phyloP scores from a whole-genome alignment of 1,140 invertebrate genomes.

The Arctopsyche grandis region DNA sequence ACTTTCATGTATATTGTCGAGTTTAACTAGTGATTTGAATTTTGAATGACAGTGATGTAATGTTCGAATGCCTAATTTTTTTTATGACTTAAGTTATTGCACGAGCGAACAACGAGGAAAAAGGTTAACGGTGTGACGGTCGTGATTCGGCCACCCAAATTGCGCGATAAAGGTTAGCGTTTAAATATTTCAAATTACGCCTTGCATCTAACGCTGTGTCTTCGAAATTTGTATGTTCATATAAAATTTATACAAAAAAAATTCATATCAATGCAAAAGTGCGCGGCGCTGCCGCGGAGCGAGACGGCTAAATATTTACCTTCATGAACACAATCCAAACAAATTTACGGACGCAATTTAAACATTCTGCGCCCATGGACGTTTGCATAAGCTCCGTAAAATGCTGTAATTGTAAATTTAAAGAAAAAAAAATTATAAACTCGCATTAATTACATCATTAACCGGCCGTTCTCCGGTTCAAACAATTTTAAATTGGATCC shows the following conservation, averaged over 20 bases:
- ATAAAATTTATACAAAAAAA: not conserved
- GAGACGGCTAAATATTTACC: slow-evolving; percentile 31
- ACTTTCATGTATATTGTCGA: too few relatives aligned
- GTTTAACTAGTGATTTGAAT: too few relatives aligned
- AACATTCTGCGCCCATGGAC: slow-evolving; percentile 30
- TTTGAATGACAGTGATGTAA: too few relatives aligned
- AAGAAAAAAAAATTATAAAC: not conserved
- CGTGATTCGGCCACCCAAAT: too few relatives aligned
- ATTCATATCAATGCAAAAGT: not conserved
- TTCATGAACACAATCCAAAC: slow-evolving; percentile 44
- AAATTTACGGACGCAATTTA: slow-evolving; percentile 42
- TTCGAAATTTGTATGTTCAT: too few relatives aligned
- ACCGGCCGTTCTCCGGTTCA: not conserved
- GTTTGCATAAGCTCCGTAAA: slow-evolving; percentile 29
- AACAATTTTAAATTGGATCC: not conserved
- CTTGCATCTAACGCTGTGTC: too few relatives aligned
- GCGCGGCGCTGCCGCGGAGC: slow-evolving; percentile 8
- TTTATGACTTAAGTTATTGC: too few relatives aligned
- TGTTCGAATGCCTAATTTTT: too few relatives aligned
- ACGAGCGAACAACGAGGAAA: too few relatives aligned
- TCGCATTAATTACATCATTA: not conserved
- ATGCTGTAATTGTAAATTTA: slow-evolving; percentile 7
- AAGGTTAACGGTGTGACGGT: too few relatives aligned
- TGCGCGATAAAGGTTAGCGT: too few relatives aligned
- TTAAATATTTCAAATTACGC: too few relatives aligned